These are phyloP conservation scores for Halcyon chelicuti DNA, from an alignment of 2,797 vertebrate genomes.

Conservation along the genomic window DNA sequence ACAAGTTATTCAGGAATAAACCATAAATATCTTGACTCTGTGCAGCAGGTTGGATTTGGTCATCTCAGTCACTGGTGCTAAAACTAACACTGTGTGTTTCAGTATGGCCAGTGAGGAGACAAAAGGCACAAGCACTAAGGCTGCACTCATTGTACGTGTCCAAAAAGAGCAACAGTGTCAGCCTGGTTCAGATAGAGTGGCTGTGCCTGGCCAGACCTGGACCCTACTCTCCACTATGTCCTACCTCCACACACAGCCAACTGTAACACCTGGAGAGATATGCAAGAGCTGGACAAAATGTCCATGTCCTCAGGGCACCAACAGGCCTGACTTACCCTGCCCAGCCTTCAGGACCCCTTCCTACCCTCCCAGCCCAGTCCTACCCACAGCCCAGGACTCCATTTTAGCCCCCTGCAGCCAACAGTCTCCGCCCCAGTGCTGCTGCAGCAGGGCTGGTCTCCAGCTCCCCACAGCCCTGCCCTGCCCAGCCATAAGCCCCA, in stretches of 20 bases:
- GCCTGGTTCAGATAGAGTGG: neutral
- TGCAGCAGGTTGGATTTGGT: neutral
- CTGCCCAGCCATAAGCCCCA: rapidly evolving
- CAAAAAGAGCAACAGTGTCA: rapidly evolving
- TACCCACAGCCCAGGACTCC: neutral
- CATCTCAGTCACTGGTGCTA: neutral
- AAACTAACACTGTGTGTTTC: neutral
- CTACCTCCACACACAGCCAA: neutral
- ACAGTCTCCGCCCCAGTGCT: neutral
- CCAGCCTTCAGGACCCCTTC: rapidly evolving
- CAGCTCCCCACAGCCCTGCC: neutral
- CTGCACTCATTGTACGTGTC: neutral
- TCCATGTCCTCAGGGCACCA: rapidly evolving
- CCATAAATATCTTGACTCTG: neutral
- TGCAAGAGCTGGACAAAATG: rapidly evolving
- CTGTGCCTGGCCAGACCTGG: neutral
- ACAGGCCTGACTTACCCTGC: neutral
- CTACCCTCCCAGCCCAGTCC: no score
- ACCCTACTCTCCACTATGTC: neutral
- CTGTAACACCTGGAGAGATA: neutral
- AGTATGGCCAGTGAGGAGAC: neutral
- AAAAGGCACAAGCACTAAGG: neutral
- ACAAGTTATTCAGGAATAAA: neutral
- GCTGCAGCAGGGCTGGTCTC: neutral
- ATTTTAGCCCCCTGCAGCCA: no score